A percentile compares a stretch with the other conserved stretches of the same genome.
phyloP scores from a whole-genome alignment of 2,888 invertebrate species.

The Seira musarum region DNA sequence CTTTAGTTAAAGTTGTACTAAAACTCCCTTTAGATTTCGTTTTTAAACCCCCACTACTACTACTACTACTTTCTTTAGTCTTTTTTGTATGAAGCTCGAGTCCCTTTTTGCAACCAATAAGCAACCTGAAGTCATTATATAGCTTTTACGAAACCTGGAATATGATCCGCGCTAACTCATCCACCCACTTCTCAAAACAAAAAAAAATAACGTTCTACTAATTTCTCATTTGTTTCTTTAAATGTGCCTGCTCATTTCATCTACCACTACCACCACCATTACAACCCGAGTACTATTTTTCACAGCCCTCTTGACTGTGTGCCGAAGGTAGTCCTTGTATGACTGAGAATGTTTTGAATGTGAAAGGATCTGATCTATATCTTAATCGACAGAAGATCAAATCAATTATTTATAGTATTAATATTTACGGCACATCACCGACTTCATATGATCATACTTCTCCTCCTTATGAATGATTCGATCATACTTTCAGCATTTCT shows the following conservation, averaged over 20 bases:
- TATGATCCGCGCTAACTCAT: constrained; percentile 40
- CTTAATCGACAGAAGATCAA: not conserved
- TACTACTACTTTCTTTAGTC: not conserved
- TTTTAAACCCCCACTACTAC: not conserved
- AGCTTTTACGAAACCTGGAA: constrained; percentile 33
- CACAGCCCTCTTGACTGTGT: constrained; percentile 10
- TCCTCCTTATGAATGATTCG: too few relatives aligned
- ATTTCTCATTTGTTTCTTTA: not conserved
- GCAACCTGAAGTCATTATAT: not conserved
- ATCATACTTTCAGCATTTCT: too few relatives aligned
- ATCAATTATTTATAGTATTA: not conserved
- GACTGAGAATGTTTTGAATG: constrained; percentile 11
- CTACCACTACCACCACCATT: too few relatives aligned
- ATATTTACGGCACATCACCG: constrained; percentile 12
- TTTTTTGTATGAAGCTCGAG: not conserved
- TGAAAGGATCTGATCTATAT: not conserved
- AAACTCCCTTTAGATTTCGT: not conserved
- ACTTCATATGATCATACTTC: not conserved
- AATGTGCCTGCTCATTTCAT: constrained; percentile 9
- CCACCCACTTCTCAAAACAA: constrained; percentile 48
- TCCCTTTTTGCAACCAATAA: not conserved
- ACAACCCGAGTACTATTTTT: not conserved
- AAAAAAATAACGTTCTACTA: not conserved
- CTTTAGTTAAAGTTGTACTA: not conserved
- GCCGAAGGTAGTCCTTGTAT: constrained; percentile 19